phyloP scores from a whole-genome alignment of 2,797 vertebrate species.

The Sebastes kiyomatsui region DNA sequence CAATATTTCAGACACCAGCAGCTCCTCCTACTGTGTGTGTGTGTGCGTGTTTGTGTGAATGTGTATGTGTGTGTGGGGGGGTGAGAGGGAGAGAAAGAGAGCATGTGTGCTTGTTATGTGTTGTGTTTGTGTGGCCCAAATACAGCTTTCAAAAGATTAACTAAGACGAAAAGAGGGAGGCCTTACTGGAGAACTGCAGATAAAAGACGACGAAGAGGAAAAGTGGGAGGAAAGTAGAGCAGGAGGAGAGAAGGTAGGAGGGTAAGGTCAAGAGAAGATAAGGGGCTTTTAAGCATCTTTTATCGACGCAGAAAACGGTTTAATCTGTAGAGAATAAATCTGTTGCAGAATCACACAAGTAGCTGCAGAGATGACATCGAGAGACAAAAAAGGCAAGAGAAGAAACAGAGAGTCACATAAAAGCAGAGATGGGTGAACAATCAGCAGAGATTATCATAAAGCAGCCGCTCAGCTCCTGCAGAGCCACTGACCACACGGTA shows the following conservation, averaged over 20 bases:
- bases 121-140: not conserved
- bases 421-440: constrained; percentile 2
- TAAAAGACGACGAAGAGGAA: not conserved
- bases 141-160: constrained; percentile 13
- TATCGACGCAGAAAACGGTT: constrained; percentile 18
- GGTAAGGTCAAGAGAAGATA: constrained; percentile 39
- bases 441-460: constrained; percentile 27
- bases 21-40: not conserved
- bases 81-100: not conserved
- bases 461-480: not conserved
- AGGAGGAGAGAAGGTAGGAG: not conserved
- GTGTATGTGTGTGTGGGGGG: no score
- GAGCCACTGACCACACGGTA: constrained; percentile 18
- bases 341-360: not conserved
- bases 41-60: no score
- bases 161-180: not conserved
- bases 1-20: not conserved
- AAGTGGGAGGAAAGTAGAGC: constrained; percentile 12
- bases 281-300: constrained; percentile 33
- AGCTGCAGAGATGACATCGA: constrained; percentile 3
- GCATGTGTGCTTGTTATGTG: not conserved
- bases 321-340: constrained; percentile 21
- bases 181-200: constrained; percentile 11
- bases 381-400: not conserved
- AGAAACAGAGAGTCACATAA: not conserved